A percentile compares a stretch with the other conserved stretches of the same genome.
Evolutionary conservation across 2,797 vertebrate genomes (phyloP).

Genomic region (Sciaenops ocellatus): DNA sequence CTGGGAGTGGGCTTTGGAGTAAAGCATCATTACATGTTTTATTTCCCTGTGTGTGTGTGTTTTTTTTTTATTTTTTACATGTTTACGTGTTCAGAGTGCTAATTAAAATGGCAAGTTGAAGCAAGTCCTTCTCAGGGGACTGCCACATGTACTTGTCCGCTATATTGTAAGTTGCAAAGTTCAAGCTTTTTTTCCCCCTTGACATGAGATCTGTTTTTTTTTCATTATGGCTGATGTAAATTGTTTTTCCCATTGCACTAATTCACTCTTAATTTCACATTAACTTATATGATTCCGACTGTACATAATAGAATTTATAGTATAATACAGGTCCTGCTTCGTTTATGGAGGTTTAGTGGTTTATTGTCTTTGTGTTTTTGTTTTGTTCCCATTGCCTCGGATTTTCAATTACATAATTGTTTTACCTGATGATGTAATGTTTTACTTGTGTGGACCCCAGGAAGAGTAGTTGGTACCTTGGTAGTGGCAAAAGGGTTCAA

Average conservation of each 20-base stretch:
- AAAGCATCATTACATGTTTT: conserved; percentile 53
- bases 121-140: conserved; percentile 72
- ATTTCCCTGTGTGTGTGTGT: conserved; percentile 49
- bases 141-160: conserved; percentile 23
- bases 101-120: conserved; percentile 81
- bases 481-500: too few relatives aligned
- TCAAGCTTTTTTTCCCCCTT: background rate
- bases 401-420: too few relatives aligned
- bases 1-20: conserved; percentile 37
- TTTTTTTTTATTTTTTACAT: conserved; percentile 61
- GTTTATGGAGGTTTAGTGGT: too few relatives aligned
- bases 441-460: too few relatives aligned
- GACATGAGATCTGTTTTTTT: conserved; percentile 20
- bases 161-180: conserved; percentile 25
- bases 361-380: too few relatives aligned
- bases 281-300: background rate
- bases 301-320: background rate
- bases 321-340: background rate
- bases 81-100: conserved; percentile 75
- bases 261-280: conserved; percentile 14
- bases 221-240: conserved; percentile 39
- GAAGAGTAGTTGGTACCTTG: too few relatives aligned
- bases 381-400: too few relatives aligned
- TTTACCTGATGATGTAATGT: too few relatives aligned
- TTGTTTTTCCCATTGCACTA: conserved; percentile 13